Evolutionary conservation across 2,113 vertebrate genomes (phyloP).

Genomic region (Acrocephalus kingi): DNA sequence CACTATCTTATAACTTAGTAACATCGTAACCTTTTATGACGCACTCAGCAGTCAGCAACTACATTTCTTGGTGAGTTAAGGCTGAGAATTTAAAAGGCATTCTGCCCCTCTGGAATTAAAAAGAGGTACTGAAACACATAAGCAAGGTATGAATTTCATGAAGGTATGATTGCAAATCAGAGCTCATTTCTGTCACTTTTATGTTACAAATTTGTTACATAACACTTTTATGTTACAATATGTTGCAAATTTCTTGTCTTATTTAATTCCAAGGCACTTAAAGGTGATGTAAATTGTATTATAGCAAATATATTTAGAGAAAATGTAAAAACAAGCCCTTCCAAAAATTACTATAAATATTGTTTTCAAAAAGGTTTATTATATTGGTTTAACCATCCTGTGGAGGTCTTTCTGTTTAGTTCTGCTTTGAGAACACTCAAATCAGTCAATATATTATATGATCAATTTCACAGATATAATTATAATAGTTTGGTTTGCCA

Average conservation of each 20-base stretch:
- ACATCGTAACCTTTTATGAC: background rate
- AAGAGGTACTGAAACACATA: background rate
- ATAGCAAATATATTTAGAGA: background rate
- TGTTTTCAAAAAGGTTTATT: background rate
- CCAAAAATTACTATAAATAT: background rate
- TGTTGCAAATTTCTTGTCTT: background rate
- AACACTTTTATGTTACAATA: background rate
- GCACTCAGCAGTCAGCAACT: background rate
- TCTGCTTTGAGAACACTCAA: background rate
- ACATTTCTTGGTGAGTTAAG: background rate
- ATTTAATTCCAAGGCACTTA: background rate
- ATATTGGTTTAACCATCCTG: background rate
- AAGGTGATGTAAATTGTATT: background rate
- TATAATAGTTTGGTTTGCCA: background rate
- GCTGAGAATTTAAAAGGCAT: background rate
- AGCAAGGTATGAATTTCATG: background rate
- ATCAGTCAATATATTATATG: background rate
- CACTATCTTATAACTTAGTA: background rate
- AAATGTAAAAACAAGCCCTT: background rate
- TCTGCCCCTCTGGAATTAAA: background rate
- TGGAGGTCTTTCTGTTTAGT: background rate
- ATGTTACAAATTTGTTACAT: background rate
- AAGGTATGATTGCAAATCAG: background rate
- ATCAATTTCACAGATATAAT: background rate
- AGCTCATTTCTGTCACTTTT: background rate